Base-by-base conservation (phyloP, 2,888 invertebrate species). In the Cacoxenus indagator region DNA sequence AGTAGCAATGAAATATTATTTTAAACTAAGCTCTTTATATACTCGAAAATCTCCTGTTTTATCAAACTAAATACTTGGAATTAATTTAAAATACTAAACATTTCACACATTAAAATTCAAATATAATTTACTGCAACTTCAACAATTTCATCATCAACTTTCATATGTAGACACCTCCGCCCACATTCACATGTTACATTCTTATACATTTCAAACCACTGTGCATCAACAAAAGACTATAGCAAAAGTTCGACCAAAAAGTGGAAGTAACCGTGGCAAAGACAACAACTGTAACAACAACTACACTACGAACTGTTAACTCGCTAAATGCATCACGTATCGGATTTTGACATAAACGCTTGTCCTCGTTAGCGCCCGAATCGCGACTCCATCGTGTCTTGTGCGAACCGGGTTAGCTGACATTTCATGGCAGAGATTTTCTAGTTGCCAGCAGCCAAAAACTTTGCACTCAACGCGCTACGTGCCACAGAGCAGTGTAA, bases 321-420 rank as follows among this genome's bases (percentile, higher is more conserved):
- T 61, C 73, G 68, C 76, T 81, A 81, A 81, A 83, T 81, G 84
- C 84, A 81, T 83, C 81, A 81, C 84, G 81, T 81, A 83, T 82
- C 77, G 82, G 80, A 76, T 82, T 83, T 78, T 82, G 84, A 81
- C 82, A 81, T 83, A 84, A 81, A 83, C 84, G 80, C 84, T 81
- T 82, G 80, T 81, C 82, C 84, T 83, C 80, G 84, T 83, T 81
- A 83, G 82, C 82, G 84, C 80, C 82, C 73, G 22, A 57, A 55
- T 51, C 14, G 26, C 45, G 45, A 19, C 4, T 43, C 57, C 24
- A 27, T 0, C 8, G 51, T 6, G 11, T 82, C 83, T 73, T 80
- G 79, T 82, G 73, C 70, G 37, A 19, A 77, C 48, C 65, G 67
- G 68, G 64, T 61, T 26, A n/a, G 61, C 71, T 68, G 67, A 61